Evolutionary conservation across 2,888 invertebrate genomes (phyloP).

Genomic region (Seira musarum): DNA sequence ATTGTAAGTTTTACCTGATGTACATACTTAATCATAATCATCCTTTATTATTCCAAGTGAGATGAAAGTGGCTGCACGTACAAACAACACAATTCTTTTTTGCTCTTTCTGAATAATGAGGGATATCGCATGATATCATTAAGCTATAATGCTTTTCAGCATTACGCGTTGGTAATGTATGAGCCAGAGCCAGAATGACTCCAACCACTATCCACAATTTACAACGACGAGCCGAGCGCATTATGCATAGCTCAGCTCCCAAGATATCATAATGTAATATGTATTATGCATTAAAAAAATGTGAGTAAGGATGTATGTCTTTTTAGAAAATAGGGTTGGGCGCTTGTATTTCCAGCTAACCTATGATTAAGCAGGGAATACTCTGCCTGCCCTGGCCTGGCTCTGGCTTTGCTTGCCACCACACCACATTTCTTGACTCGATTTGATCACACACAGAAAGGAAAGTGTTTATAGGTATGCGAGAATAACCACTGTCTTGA

Average conservation of each 20-base stretch:
- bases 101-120: neutral
- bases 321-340: slow-evolving; percentile 67
- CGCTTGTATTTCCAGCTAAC: slow-evolving; percentile 61
- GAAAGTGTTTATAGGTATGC: neutral
- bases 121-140: neutral
- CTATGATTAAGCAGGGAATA: slow-evolving; percentile 66
- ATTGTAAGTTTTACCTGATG: neutral
- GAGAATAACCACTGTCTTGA: neutral
- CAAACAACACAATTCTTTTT: neutral
- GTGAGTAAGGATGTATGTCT: slow-evolving; percentile 35
- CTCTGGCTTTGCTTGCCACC: neutral
- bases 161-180: neutral
- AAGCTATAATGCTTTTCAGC: neutral
- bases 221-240: too few species aligned
- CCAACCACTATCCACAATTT: too few species aligned
- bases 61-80: neutral
- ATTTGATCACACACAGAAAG: too few species aligned
- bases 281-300: too few species aligned
- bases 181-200: too few species aligned
- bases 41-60: too few species aligned
- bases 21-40: neutral
- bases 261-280: too few species aligned
- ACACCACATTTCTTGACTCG: too few species aligned
- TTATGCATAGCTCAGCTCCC: too few species aligned
- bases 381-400: slow-evolving; percentile 45